Conservation (phyloP, 2,888 invertebrate species). For the Athalia circularis region DNA sequence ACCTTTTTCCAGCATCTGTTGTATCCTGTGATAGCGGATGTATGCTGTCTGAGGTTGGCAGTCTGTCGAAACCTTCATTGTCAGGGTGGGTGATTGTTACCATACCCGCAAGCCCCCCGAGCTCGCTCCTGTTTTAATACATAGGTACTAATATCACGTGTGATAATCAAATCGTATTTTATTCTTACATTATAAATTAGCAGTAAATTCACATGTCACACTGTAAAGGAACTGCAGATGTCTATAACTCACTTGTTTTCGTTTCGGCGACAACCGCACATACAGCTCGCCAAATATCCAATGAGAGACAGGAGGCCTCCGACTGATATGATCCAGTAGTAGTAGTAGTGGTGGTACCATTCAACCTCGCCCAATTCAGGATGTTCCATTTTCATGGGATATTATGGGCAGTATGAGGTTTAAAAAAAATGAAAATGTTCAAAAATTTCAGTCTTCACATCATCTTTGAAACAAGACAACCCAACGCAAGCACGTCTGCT, state of each 20-base stretch:
- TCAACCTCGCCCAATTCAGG: constrained; percentile 62
- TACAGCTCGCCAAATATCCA: constrained; percentile 80
- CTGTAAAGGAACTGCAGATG: background rate
- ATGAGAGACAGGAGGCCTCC: constrained; percentile 74
- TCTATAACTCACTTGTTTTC: constrained; percentile 82
- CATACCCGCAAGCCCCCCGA: constrained; percentile 83
- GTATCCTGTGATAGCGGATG: constrained; percentile 66
- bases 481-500: too few species aligned
- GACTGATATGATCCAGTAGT: constrained; percentile 67
- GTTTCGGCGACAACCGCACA: constrained; percentile 85
- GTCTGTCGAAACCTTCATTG: constrained; percentile 68
- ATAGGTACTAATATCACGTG: constrained; percentile 57
- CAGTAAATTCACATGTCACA: background rate
- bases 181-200: constrained; percentile 15
- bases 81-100: constrained; percentile 84
- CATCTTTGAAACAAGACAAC: background rate
- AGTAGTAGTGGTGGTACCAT: constrained; percentile 67
- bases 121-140: constrained; percentile 78
- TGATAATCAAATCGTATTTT: constrained; percentile 46
- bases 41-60: constrained; percentile 63
- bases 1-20: constrained; percentile 71
- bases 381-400: constrained; percentile 64
- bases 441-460: constrained; percentile 25
- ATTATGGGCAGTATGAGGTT: background rate
- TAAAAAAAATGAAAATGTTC: constrained; percentile 16